Conservation (phyloP, 2,888 invertebrate species). For the Lamproptera curius region DNA sequence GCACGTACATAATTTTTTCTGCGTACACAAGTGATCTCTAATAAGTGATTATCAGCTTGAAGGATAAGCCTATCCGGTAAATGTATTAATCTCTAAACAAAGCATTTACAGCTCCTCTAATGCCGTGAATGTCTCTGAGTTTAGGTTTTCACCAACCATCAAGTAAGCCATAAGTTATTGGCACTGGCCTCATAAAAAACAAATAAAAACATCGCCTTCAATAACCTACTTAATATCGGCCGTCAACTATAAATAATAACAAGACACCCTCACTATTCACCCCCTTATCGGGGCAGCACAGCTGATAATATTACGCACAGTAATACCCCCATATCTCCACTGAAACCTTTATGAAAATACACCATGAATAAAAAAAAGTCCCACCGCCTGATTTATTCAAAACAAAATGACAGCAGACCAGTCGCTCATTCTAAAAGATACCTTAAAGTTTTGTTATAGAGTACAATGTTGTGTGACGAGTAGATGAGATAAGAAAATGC, state of each 20-base stretch:
- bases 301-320: constrained; percentile 5
- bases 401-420: constrained; percentile 17
- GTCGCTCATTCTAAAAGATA: constrained; percentile 6
- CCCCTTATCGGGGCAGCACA: constrained; percentile 1
- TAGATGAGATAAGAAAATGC: constrained; percentile 1
- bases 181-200: too few species aligned
- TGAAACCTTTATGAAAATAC: constrained; percentile 15
- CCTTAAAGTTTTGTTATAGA: background rate
- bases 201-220: too few species aligned
- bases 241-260: background rate
- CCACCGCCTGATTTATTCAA: constrained; percentile 15
- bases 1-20: too few species aligned
- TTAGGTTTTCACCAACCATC: too few species aligned
- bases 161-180: too few species aligned
- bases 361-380: constrained; percentile 19
- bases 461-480: background rate
- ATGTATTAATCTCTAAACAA: too few species aligned
- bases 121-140: too few species aligned
- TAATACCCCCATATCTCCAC: constrained; percentile 13
- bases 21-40: too few species aligned
- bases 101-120: too few species aligned
- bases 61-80: too few species aligned
- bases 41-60: too few species aligned
- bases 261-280: background rate
- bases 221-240: background rate